Percentiles rank a stretch among this genome's conserved stretches.
Evolutionary conservation across 1,140 invertebrate genomes (phyloP).

Genomic region (Pseudoatta argentina): DNA sequence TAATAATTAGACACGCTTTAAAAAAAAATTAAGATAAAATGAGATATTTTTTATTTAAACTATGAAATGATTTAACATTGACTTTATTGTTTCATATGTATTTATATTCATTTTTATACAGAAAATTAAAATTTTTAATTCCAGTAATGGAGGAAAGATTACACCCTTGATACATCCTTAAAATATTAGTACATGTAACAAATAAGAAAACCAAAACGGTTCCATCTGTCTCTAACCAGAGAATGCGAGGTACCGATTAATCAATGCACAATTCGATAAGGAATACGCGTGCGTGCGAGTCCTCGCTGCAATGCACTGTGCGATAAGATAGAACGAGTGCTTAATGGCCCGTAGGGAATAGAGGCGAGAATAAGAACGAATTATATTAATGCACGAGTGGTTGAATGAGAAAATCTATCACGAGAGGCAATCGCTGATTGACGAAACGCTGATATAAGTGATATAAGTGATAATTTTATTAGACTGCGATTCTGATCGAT

Average conservation of each 20-base stretch:
- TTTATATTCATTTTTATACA: too few relatives aligned
- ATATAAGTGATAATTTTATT: conserved; percentile 37
- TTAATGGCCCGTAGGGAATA: conserved; percentile 54
- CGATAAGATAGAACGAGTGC: conserved; percentile 31
- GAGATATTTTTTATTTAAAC: too few relatives aligned
- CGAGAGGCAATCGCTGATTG: background rate
- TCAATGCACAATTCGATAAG: conserved; percentile 33
- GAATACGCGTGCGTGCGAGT: conserved; percentile 5
- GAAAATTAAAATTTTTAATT: too few relatives aligned
- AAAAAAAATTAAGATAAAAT: too few relatives aligned
- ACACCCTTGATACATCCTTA: too few relatives aligned
- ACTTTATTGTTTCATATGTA: too few relatives aligned
- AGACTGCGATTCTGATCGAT: conserved; percentile 28
- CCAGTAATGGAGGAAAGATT: too few relatives aligned
- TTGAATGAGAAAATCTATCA: conserved; percentile 61
- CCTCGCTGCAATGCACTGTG: background rate
- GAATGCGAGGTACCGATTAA: conserved; percentile 16
- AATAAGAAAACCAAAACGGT: background rate
- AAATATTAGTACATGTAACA: background rate
- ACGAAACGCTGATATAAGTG: background rate
- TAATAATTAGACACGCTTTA: too few relatives aligned
- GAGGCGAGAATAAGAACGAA: conserved; percentile 63
- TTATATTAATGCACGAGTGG: conserved; percentile 70
- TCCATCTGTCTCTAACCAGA: conserved; percentile 15
- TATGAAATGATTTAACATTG: too few relatives aligned